Conservation (phyloP, 2,797 vertebrate species). For the Rallus crepitans region DNA sequence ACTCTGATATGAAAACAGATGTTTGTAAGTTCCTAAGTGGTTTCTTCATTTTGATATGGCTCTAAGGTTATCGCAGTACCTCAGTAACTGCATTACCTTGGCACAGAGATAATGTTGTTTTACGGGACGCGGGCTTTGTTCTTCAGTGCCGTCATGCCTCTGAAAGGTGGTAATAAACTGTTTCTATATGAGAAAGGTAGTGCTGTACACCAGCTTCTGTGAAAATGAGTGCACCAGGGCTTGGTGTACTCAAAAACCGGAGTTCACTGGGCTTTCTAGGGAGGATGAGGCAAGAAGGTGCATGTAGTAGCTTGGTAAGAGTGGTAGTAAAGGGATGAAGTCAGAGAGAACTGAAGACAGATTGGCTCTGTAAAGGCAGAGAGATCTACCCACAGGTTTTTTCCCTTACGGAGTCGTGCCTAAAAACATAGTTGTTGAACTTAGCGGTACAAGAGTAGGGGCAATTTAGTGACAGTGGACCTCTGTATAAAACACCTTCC, state of each 20-base stretch:
- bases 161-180: neutral
- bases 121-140: neutral
- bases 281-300: neutral
- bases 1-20: neutral
- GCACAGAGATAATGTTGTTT: neutral
- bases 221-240: neutral
- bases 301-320: rapidly evolving
- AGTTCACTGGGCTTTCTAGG: neutral
- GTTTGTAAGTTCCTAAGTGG: constrained; percentile 39
- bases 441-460: neutral
- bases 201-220: neutral
- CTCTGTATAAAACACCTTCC: neutral
- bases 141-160: neutral
- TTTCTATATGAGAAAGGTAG: neutral
- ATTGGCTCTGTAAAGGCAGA: neutral
- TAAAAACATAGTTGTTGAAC: neutral
- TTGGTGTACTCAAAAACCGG: neutral
- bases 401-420: neutral
- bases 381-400: neutral
- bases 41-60: constrained; percentile 38
- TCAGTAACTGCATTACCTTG: constrained; percentile 28
- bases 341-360: neutral
- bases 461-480: too few relatives aligned
- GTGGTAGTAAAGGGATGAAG: neutral
- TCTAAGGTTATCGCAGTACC: constrained; percentile 25